A percentile compares a stretch with the other conserved stretches of the same genome.
phyloP scores from a whole-genome alignment of 2,888 invertebrate species.

The Orthosia incerta region DNA sequence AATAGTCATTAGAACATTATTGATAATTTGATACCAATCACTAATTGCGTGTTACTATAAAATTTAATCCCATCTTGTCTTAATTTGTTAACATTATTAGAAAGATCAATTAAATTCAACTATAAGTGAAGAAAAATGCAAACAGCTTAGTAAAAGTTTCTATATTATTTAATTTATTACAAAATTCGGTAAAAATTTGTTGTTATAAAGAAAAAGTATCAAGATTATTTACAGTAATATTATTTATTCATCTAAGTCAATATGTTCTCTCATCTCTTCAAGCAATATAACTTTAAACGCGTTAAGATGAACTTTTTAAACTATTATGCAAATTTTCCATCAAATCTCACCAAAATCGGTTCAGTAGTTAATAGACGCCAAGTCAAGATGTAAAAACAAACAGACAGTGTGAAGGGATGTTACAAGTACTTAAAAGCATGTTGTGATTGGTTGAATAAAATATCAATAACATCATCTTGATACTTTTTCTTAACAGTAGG shows the following conservation, averaged over 20 bases:
- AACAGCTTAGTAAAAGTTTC: constrained; percentile 46
- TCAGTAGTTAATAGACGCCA: background rate
- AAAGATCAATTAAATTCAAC: constrained; percentile 22
- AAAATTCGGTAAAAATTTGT: constrained; percentile 47
- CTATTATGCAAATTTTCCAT: background rate
- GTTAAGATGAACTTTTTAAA: background rate
- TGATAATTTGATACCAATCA: background rate
- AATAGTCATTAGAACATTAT: too few relatives aligned
- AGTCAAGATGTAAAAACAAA: background rate
- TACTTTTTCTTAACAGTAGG: constrained; percentile 23
- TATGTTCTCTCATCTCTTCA: too few relatives aligned
- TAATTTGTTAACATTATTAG: background rate
- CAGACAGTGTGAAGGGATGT: background rate
- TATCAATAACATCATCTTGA: constrained; percentile 11
- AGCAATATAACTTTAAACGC: too few relatives aligned
- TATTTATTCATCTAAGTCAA: too few relatives aligned
- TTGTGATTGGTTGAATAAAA: background rate
- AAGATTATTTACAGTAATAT: constrained; percentile 13
- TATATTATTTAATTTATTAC: constrained; percentile 52
- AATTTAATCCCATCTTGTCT: background rate
- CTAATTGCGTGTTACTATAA: background rate
- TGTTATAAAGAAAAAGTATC: constrained; percentile 32
- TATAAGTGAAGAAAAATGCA: constrained; percentile 47
- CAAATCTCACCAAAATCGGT: background rate
- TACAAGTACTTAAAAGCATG: background rate